Evolutionary conservation across 1,140 invertebrate species (phyloP).

Genomic region (Phenacoccus solenopsis): DNA sequence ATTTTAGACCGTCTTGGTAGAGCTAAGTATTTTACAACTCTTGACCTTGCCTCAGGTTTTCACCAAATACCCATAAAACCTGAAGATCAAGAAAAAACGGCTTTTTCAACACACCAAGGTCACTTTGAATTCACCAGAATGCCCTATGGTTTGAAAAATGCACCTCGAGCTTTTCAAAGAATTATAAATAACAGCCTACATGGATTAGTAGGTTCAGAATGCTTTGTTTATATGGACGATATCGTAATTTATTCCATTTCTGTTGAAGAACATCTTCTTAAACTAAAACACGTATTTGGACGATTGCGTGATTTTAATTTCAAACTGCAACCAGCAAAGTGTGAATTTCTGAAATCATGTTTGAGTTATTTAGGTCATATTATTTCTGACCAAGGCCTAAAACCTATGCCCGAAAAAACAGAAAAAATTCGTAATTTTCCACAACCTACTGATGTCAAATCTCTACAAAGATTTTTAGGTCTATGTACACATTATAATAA

Average conservation of each 20-base stretch:
- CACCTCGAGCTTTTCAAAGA: too few relatives aligned
- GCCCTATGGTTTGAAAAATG: too few relatives aligned
- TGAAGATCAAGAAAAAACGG: too few relatives aligned
- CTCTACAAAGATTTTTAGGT: conserved; percentile 36
- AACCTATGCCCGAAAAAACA: conserved; percentile 32
- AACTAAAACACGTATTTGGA: conserved; percentile 19
- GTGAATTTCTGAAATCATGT: conserved; percentile 26
- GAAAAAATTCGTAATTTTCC: conserved; percentile 31
- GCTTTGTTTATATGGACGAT: conserved; percentile 27
- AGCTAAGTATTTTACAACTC: conserved; percentile 34
- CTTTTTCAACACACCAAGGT: too few relatives aligned
- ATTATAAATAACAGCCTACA: too few relatives aligned
- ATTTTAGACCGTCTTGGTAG: conserved; percentile 39
- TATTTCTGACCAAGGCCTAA: conserved; percentile 31
- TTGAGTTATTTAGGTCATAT: conserved; percentile 33
- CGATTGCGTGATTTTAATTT: conserved; percentile 19
- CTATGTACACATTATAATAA: too few relatives aligned
- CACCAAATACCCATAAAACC: too few relatives aligned
- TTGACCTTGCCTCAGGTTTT: conserved; percentile 34
- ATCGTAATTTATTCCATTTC: conserved; percentile 18
- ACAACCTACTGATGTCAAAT: conserved; percentile 26
- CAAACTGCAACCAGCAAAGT: conserved; percentile 28
- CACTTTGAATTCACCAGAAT: too few relatives aligned
- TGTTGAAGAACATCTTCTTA: conserved; percentile 17
- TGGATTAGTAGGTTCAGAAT: too few relatives aligned